Conservation (phyloP, 2,113 vertebrate species). For the Mustelus asterias region DNA sequence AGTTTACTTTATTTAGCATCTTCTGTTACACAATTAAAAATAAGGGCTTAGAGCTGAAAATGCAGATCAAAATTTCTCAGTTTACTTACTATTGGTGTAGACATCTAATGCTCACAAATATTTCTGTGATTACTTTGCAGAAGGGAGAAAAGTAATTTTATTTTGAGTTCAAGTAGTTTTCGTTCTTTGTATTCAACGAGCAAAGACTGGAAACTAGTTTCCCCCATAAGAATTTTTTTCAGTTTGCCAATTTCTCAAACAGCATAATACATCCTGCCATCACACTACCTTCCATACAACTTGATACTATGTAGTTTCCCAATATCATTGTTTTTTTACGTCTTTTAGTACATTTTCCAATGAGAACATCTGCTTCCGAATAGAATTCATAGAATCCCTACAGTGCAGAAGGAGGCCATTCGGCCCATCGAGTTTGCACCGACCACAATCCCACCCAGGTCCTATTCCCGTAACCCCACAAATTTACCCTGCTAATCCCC, state of each 20-base stretch:
- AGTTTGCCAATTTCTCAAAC: neutral
- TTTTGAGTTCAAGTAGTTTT: neutral
- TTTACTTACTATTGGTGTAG: neutral
- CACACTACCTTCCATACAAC: neutral
- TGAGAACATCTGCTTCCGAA: neutral
- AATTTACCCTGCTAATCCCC: too few relatives aligned
- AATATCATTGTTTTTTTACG: neutral
- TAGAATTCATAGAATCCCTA: too few relatives aligned
- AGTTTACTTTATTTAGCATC: conserved; percentile 93
- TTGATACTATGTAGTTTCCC: neutral
- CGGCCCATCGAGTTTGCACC: too few relatives aligned
- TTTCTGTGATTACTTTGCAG: neutral
- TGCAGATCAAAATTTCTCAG: neutral
- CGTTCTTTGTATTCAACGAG: neutral
- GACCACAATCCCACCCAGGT: too few relatives aligned
- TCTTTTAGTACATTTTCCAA: neutral
- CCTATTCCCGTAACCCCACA: too few relatives aligned
- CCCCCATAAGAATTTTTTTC: neutral
- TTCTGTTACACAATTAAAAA: conserved; percentile 63
- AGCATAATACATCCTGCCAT: neutral
- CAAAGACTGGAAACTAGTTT: neutral
- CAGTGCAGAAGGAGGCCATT: too few relatives aligned
- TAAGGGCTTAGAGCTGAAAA: neutral
- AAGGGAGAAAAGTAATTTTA: neutral
- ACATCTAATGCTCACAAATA: neutral